These are phyloP conservation scores for Ips nitidus DNA, from an alignment of 1,140 invertebrate genomes.

Conservation along the genomic window DNA sequence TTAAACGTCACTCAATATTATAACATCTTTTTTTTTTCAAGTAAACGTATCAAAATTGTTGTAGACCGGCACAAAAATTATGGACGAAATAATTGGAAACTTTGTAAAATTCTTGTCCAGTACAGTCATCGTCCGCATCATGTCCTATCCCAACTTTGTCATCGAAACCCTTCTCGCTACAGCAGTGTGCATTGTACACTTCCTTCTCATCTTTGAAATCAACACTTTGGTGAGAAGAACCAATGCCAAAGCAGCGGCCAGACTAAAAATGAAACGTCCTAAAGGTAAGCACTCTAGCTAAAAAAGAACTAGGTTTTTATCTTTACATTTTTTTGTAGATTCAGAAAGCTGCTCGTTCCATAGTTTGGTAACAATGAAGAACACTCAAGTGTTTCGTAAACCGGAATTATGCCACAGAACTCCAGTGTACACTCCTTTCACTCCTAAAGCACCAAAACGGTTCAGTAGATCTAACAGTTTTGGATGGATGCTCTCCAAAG, in stretches of 20 bases:
- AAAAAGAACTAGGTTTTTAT: background rate
- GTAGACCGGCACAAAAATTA: conserved; percentile 22
- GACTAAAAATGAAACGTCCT: conserved; percentile 30
- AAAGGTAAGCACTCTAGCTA: conserved; percentile 28
- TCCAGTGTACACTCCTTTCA: conserved; percentile 4
- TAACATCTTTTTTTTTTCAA: background rate
- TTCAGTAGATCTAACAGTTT: conserved; percentile 25
- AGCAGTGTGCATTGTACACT: conserved; percentile 34
- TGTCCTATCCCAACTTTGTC: conserved; percentile 36
- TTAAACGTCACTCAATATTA: background rate
- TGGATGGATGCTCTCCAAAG: conserved; percentile 31
- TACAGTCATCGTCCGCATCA: conserved; percentile 35
- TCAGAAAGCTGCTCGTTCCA: conserved; percentile 27
- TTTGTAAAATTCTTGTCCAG: conserved; percentile 37
- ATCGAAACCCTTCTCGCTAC: conserved; percentile 38
- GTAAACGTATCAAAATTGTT: conserved; percentile 25
- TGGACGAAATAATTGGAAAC: conserved; percentile 37
- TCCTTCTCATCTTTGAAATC: conserved; percentile 37
- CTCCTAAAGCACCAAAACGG: conserved; percentile 5
- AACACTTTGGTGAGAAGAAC: conserved; percentile 35
- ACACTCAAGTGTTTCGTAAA: conserved; percentile 33
- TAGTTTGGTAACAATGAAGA: conserved; percentile 27
- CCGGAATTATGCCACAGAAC: conserved; percentile 24
- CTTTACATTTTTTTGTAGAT: conserved; percentile 1
- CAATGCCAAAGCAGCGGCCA: conserved; percentile 32